Evolutionary conservation across 2,888 invertebrate species (phyloP), one percentile per base, ranked within the genome.

Genomic region (Congeria kusceri): DNA sequence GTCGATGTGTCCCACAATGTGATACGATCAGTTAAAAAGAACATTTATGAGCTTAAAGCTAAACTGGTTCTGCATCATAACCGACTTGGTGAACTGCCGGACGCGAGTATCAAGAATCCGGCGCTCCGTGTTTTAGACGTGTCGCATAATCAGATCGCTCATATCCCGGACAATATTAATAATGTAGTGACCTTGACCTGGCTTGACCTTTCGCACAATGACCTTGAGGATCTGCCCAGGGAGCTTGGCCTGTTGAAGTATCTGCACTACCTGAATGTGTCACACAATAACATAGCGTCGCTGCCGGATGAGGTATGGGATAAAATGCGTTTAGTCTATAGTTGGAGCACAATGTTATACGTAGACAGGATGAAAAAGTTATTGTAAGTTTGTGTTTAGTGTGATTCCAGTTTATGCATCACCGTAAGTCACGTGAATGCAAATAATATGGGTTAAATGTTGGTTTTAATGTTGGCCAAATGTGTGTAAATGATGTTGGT

Each of bases 221-320:
- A 91, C 53, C 81, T 93, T 53, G 84, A 86, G 32, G 92, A 91
- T 53, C 63, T 92, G 15, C 90, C 92, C 0, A 79, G 88, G 15
- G 90, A 91, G 59, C 68, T 92, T 15, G 92, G 92, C 1, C 81
- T 88, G 59, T 80, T 92, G 67, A 90, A 89, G 81, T 93, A 92
- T 72, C 86, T 93, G 0, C 81, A 90, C 67, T 88, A 85, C 44
- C 83, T 93, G 29, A 96, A 97, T 92, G 94, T 98, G 27, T 96
- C 97, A 0, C 94, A 96, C 90, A 98, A 98, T 91, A 95, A 96
- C 79, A 94, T 98, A 61, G 95, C 96, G 79, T 95, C 95, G 64
- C 93, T 98, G 66, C 96, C 97, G 0, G 97, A 98, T 84, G 96
- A 96, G 91, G 78, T 93, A 57, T 87, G 88, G 58, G 9, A 39